Evolutionary conservation across 2,888 invertebrate genomes (phyloP), one percentile per base, ranked within the genome.

Genomic region (Ochropacha duplaris): DNA sequence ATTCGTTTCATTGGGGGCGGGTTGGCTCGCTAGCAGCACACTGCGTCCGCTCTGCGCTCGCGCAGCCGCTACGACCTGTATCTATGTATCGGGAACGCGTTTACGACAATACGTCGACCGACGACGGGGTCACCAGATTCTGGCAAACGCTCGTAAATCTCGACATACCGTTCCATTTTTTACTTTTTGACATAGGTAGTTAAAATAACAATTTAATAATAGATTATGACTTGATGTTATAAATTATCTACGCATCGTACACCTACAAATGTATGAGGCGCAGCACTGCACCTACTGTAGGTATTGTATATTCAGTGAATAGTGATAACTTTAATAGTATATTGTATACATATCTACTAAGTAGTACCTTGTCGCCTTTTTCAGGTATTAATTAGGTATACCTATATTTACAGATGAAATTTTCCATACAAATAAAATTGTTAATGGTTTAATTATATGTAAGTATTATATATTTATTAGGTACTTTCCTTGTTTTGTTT

Each of bases 71-170:
- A 61, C 5, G 44, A 19, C 56, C 64, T 60, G 81, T 82, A 87
- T 86, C 79, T 56, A 64, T 60, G 81, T 82, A 87, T 86, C 79
- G 84, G 81, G 90, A 83, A 77, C 88, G 79, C 83, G 83, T 90
- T 90, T 88, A 90, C 76, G 88, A 88, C 22, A 16, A 39, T 19
- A 52, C 52, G 31, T 19, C 19, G 31, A 22, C 19, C 31, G 79
- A 71, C 31, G 79, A 71, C 75, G 73, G 89, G 88, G 87, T 88
- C 89, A 88, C 88, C 84, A 84, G 88, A 88, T 90, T 89, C 90
- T 86, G 78, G 81, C 79, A 78, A 86, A 86, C 79, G 88, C 78
- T 90, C 91, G 87, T 92, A 88, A 92, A 90, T 78, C 74, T 70
- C 65, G 65, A 66, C 72, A 65, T 68, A 71, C 70, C 71, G 88